phyloP scores from a whole-genome alignment of 2,113 vertebrate genomes.

The Grus americana region DNA sequence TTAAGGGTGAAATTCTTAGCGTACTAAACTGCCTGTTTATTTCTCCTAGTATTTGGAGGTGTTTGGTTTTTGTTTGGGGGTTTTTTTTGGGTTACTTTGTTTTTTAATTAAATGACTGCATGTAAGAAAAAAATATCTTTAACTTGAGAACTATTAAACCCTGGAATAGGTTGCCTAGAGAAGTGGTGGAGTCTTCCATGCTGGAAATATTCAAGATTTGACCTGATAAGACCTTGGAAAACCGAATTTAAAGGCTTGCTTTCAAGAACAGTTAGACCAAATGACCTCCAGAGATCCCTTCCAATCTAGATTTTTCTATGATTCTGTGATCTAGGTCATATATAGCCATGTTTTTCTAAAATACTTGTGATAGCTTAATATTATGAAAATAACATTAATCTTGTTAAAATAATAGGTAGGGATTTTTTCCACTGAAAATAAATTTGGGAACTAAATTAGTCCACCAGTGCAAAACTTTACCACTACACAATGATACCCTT shows the following conservation, averaged over 20 bases:
- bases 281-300: not conserved
- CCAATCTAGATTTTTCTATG: not conserved
- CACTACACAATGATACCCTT: not conserved
- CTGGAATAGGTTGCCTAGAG: not conserved
- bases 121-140: not conserved
- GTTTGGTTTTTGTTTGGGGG: not conserved
- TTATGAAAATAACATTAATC: not conserved
- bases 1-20: not conserved
- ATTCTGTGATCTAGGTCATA: not conserved
- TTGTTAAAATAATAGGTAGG: not conserved
- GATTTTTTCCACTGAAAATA: not conserved
- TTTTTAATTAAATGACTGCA: not conserved
- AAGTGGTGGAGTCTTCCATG: not conserved
- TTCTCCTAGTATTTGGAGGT: not conserved
- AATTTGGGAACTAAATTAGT: not conserved
- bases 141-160: not conserved
- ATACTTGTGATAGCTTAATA: not conserved
- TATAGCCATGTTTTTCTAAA: not conserved
- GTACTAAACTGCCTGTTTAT: not conserved
- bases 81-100: not conserved
- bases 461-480: not conserved
- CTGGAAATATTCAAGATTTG: not conserved
- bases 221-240: not conserved
- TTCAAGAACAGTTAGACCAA: not conserved
- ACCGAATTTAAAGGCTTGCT: not conserved